These are phyloP conservation scores for Psix sp. DNA, from an alignment of 1,140 invertebrate genomes.

Conservation along the genomic window DNA sequence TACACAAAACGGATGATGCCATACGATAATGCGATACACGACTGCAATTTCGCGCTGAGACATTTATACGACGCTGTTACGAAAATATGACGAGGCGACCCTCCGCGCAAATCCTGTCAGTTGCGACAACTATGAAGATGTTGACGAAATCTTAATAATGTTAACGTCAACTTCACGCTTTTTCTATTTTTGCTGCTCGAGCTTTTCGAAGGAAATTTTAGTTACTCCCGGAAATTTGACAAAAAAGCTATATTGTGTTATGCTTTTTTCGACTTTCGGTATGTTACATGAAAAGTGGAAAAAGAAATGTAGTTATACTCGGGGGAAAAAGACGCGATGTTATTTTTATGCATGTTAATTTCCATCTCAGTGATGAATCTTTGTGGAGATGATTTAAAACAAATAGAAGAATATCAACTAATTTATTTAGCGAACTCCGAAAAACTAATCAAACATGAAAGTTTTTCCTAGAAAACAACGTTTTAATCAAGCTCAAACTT, in stretches of 20 bases:
- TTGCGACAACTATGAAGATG: conserved; percentile 5
- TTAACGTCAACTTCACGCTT: conserved; percentile 11
- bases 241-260: no score
- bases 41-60: conserved; percentile 22
- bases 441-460: conserved; percentile 17
- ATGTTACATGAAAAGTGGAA: no score
- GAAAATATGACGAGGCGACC: conserved; percentile 24
- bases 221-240: no score
- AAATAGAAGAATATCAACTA: conserved; percentile 3
- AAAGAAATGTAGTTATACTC: no score
- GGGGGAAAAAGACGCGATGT: no score
- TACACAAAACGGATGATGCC: conserved; percentile 11
- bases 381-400: no score
- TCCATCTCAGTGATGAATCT: no score
- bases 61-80: conserved; percentile 23
- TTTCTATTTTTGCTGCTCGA: neutral
- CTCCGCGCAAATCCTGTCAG: conserved; percentile 12
- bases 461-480: conserved; percentile 34
- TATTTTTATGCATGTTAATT: no score
- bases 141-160: conserved; percentile 27
- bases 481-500: conserved; percentile 44
- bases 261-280: no score
- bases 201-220: neutral
- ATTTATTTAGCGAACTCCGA: neutral
- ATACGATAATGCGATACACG: conserved; percentile 13